These are phyloP conservation scores for Xiphydria camelus DNA, from an alignment of 2,888 invertebrate species.

Conservation along the genomic window DNA sequence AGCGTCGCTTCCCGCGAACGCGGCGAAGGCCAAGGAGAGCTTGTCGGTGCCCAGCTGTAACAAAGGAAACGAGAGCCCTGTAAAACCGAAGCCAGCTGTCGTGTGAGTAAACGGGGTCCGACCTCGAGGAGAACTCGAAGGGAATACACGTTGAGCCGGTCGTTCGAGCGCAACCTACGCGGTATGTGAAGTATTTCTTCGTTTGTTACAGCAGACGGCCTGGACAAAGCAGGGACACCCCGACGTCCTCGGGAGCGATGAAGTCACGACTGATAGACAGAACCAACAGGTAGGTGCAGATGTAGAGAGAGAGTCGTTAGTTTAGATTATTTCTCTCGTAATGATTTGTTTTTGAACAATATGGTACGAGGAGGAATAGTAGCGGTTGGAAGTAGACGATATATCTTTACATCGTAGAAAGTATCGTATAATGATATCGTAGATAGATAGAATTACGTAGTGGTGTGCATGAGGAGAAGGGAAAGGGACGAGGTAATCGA, in stretches of 20 bases:
- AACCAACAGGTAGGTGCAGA: constrained; percentile 37
- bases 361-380: too few species aligned
- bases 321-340: too few species aligned
- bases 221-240: constrained; percentile 31
- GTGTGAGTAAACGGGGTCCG: constrained; percentile 25
- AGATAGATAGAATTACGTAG: constrained; percentile 9
- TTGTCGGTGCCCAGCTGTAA: constrained; percentile 32
- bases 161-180: background rate
- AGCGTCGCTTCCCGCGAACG: constrained; percentile 39
- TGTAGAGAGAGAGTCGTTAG: too few species aligned
- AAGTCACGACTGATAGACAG: constrained; percentile 45
- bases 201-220: constrained; percentile 35
- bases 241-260: constrained; percentile 34
- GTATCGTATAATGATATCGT: too few species aligned
- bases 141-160: background rate
- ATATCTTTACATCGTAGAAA: too few species aligned
- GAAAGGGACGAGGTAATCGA: constrained; percentile 35
- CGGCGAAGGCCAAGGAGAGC: constrained; percentile 33
- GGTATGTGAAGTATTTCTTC: background rate
- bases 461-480: constrained; percentile 44
- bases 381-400: too few species aligned
- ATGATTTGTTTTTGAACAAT: too few species aligned
- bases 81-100: constrained; percentile 26
- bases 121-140: too few species aligned
- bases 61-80: constrained; percentile 25